A percentile compares a stretch with the other conserved stretches of the same genome.
Evolutionary conservation across 2,888 invertebrate species (phyloP).

Genomic region (Eurytoma californica): DNA sequence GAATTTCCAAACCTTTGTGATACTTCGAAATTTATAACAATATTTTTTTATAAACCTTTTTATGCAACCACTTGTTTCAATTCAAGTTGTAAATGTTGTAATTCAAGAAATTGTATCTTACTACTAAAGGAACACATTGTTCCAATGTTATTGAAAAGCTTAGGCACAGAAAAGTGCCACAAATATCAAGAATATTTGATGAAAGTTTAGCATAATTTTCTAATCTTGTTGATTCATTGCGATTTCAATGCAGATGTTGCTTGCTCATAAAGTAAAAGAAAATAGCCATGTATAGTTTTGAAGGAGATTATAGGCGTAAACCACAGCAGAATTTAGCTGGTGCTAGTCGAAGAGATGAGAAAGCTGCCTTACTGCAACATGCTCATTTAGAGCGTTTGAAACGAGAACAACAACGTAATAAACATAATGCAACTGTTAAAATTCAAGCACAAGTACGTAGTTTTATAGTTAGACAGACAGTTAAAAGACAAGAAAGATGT

Average conservation of each 20-base stretch:
- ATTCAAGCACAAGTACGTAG: conserved; percentile 89
- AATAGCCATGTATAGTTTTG: conserved; percentile 82
- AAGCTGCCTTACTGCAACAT: conserved; percentile 85
- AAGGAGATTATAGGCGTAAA: conserved; percentile 91
- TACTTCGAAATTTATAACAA: too few species aligned
- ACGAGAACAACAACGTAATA: conserved; percentile 87
- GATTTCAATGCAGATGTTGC: conserved; percentile 45
- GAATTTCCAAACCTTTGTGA: too few species aligned
- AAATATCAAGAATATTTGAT: conserved; percentile 30
- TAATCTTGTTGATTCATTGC: conserved; percentile 54
- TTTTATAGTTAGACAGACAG: conserved; percentile 82
- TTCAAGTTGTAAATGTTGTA: too few species aligned
- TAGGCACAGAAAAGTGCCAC: conserved; percentile 18
- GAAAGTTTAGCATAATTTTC: conserved; percentile 27
- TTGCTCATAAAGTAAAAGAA: conserved; percentile 5
- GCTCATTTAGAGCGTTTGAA: conserved; percentile 91
- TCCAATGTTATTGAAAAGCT: conserved; percentile 23
- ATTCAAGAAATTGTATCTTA: too few species aligned
- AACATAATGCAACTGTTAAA: conserved; percentile 85
- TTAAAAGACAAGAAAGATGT: conserved; percentile 81
- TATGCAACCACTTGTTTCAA: too few species aligned
- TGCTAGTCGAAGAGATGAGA: conserved; percentile 84
- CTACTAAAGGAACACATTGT: too few species aligned
- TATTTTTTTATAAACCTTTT: too few species aligned
- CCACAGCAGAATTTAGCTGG: conserved; percentile 94